These are phyloP conservation scores for Luffia ferchaultella DNA, from an alignment of 2,888 invertebrate species.

Conservation along the genomic window DNA sequence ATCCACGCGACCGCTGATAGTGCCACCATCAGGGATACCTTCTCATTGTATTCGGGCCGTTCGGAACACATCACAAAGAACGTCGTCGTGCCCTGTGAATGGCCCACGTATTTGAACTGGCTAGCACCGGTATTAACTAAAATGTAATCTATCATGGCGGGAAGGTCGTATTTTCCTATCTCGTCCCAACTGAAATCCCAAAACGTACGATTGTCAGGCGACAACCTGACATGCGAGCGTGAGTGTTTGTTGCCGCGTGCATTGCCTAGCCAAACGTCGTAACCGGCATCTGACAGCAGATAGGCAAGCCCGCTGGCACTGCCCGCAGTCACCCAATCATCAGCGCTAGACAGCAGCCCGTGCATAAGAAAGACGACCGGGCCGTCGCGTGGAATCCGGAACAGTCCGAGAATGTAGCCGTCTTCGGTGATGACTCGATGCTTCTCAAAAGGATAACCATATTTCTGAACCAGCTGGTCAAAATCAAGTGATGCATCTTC, in stretches of 20 bases:
- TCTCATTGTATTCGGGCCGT: constrained; percentile 66
- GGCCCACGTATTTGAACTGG: constrained; percentile 74
- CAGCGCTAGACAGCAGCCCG: constrained; percentile 77
- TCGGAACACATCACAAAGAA: constrained; percentile 69
- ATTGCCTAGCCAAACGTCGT: constrained; percentile 81
- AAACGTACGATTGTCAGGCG: constrained; percentile 35
- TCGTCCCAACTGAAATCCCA: constrained; percentile 79
- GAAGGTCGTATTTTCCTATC: constrained; percentile 76
- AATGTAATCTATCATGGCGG: constrained; percentile 75
- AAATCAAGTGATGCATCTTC: constrained; percentile 19
- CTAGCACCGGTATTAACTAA: constrained; percentile 51
- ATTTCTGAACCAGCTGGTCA: constrained; percentile 19
- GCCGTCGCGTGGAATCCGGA: constrained; percentile 68
- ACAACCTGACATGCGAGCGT: constrained; percentile 42
- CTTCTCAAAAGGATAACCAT: constrained; percentile 19
- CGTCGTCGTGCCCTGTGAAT: constrained; percentile 74
- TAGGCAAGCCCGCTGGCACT: constrained; percentile 65
- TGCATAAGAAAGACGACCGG: constrained; percentile 76
- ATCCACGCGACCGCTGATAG: constrained; percentile 69
- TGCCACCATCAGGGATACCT: constrained; percentile 63
- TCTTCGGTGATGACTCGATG: constrained; percentile 71
- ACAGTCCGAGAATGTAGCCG: constrained; percentile 76
- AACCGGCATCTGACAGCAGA: constrained; percentile 65
- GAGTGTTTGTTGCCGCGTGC: constrained; percentile 74
- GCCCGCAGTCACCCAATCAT: constrained; percentile 76